Conservation (phyloP, 2,797 vertebrate genomes). For the Tokudaia muenninki region DNA sequence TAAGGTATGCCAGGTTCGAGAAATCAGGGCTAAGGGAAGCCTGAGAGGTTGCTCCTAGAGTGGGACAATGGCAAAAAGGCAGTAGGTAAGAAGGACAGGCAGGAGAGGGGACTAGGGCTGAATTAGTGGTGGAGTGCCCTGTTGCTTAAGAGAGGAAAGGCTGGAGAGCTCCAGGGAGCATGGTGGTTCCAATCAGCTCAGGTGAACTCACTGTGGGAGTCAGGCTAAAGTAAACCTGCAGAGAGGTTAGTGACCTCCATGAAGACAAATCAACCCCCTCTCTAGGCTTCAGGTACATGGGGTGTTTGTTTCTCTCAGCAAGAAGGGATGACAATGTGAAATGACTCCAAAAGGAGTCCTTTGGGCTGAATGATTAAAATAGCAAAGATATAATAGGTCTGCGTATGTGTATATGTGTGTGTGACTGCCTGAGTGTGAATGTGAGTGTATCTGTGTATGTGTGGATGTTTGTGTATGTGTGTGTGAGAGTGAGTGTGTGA, state of each 20-base stretch:
- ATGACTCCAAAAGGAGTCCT: conserved; percentile 49
- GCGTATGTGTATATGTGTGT: neutral
- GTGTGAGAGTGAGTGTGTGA: neutral
- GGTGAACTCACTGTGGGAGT: neutral
- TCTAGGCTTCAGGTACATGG: neutral
- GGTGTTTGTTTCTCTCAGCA: conserved; percentile 17
- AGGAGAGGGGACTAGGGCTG: neutral
- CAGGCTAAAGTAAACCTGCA: neutral
- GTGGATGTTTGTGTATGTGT: neutral
- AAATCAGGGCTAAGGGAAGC: neutral
- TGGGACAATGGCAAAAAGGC: neutral
- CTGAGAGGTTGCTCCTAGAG: neutral
- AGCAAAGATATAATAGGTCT: neutral
- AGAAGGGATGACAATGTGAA: neutral
- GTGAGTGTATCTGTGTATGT: neutral
- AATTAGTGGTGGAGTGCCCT: neutral
- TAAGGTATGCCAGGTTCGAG: neutral
- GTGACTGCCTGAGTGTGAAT: neutral
- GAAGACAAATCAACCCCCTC: neutral
- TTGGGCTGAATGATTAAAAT: conserved; percentile 60
- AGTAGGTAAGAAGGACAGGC: neutral
- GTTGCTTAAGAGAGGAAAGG: neutral
- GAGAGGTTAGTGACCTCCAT: neutral
- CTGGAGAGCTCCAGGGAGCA: neutral
- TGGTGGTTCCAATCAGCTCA: neutral